Evolutionary conservation across 2,888 invertebrate species (phyloP).

Genomic region (Disparrhopalites patrizii): DNA sequence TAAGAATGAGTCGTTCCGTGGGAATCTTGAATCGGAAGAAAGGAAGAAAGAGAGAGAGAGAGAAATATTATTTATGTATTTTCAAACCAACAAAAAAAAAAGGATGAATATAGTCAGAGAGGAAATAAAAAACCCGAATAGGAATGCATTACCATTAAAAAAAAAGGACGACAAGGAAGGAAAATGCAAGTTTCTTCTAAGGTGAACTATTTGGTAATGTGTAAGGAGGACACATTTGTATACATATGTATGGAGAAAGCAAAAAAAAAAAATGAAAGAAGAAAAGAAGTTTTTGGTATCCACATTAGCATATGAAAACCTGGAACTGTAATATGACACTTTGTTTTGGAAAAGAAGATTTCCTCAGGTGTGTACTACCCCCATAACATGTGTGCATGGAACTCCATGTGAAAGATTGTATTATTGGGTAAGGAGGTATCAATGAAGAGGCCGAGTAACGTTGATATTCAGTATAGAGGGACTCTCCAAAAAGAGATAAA

Average conservation of each 20-base stretch:
- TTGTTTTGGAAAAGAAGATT: conserved; percentile 7
- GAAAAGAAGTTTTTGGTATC: conserved; percentile 4
- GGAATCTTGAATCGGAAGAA: neutral
- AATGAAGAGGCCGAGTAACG: conserved; percentile 23
- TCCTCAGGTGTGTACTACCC: neutral
- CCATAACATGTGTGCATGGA: too few species aligned
- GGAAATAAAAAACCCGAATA: too few species aligned
- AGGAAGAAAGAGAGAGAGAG: neutral
- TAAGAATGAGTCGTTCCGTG: conserved; percentile 4
- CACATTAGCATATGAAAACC: conserved; percentile 17
- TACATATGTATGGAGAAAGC: too few species aligned
- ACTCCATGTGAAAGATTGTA: conserved; percentile 14
- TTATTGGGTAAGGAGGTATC: conserved; percentile 30
- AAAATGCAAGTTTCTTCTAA: conserved; percentile 24
- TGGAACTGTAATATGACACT: conserved; percentile 27
- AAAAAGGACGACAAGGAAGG: neutral
- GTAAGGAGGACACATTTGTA: neutral
- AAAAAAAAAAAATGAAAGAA: too few species aligned
- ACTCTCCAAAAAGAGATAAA: conserved; percentile 9
- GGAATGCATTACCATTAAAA: too few species aligned
- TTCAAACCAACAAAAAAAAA: neutral
- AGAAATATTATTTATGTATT: neutral
- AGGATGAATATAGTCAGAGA: neutral
- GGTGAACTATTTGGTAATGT: neutral
- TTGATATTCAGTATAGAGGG: conserved; percentile 18